Percentiles rank a stretch among this genome's conserved stretches.
phyloP scores from a whole-genome alignment of 2,113 vertebrate genomes.

The Brachyistius frenatus region DNA sequence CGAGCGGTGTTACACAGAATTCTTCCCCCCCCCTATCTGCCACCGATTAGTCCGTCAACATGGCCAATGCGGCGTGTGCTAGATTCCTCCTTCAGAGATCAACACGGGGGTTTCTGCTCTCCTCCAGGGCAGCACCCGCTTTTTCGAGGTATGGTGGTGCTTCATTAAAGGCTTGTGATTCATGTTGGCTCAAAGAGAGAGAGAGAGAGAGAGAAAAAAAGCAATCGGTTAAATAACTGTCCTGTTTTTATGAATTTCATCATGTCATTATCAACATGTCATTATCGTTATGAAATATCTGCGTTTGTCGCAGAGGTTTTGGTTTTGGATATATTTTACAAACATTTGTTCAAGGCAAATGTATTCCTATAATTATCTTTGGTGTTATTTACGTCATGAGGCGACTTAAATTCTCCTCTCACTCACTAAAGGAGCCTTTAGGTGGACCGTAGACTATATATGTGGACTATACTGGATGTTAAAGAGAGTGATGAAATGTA shows the following conservation, averaged over 20 bases:
- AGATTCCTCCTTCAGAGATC: slow-evolving; percentile 70
- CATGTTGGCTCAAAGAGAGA: neutral
- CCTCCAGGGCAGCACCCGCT: slow-evolving; percentile 19
- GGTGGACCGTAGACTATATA: too few relatives aligned
- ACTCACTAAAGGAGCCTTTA: too few relatives aligned
- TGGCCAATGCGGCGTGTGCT: slow-evolving; percentile 57
- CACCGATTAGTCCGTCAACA: slow-evolving; percentile 42
- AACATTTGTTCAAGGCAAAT: too few relatives aligned
- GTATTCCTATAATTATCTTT: too few relatives aligned
- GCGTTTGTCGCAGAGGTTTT: neutral
- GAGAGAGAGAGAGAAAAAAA: neutral
- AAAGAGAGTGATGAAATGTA: too few relatives aligned
- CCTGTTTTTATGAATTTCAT: neutral
- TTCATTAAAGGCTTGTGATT: neutral
- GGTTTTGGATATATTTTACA: too few relatives aligned
- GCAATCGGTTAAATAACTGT: neutral
- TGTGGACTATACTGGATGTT: too few relatives aligned
- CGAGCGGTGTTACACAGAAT: slow-evolving; percentile 58
- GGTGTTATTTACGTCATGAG: too few relatives aligned
- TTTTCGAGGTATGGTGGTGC: slow-evolving; percentile 62
- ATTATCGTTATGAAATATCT: neutral
- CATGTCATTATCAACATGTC: too few relatives aligned
- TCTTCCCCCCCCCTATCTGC: slow-evolving; percentile 32
- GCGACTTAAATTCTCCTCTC: too few relatives aligned
- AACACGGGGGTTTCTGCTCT: slow-evolving; percentile 45